Base-by-base conservation (phyloP, 2,113 vertebrate species). In the Mionectes macconnelli region DNA sequence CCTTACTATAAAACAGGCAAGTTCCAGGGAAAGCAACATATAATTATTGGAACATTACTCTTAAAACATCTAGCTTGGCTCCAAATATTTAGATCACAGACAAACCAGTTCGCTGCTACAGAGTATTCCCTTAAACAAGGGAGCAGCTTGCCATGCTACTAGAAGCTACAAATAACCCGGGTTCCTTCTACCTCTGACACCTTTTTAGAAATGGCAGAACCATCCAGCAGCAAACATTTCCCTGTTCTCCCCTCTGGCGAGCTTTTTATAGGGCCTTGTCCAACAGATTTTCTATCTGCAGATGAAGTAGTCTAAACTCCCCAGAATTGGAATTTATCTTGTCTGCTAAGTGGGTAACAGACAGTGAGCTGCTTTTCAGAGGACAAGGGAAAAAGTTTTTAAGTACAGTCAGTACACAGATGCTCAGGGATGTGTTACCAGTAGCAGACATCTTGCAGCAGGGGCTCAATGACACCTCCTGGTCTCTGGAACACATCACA, bases 131-230 rank as follows among this genome's bases (percentile, higher is more conserved):
- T 42, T 33, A 39, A 49, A 63, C 6, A 63, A 7, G 13, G 22
- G 8, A 75, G 5, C 0, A 9, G 22, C 21, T n/a, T 35, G 24
- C 19, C 49, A 24, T 23, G 0, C 0, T 14, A 13, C 18, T 35
- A 40, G 30, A n/a, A 67, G 39, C 40, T 69, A 35, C 56, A 67
- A 57, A n/a, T 20, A 75, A 70, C n/a, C 25, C 17, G 0, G 3
- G 8, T 23, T 49, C 40, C 55, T 84, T 60, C 27, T 47, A 7
- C 21, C 25, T 60, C 33, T 30, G 12, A 35, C 57, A 35, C 5
- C 4, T 23, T 76, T 59, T 52, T 10, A 69, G 40, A 73, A 56
- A 31, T 12, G 6, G 31, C 25, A 72, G 39, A 67, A 83, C 22
- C 25, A 52, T 17, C 9, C 20, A 22, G 35, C 11, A 30, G 21